Conservation (phyloP, 2,888 invertebrate species). For the Belgica antarctica region DNA sequence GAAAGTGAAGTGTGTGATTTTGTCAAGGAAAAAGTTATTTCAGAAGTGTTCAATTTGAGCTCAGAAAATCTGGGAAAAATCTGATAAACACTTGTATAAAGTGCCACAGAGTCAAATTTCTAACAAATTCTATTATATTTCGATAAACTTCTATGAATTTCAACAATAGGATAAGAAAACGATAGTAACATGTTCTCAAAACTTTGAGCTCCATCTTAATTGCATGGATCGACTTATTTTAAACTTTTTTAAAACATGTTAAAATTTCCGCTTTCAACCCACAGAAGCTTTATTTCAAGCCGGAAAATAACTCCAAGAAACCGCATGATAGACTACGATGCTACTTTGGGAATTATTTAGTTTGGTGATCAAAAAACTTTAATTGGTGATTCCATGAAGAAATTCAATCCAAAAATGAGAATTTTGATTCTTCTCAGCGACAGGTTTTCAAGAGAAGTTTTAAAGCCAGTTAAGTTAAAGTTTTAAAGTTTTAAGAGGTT, state of each 20-base stretch:
- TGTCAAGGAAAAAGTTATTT: conserved; percentile 1
- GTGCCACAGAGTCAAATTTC: no score
- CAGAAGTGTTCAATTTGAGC: neutral
- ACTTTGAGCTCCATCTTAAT: neutral
- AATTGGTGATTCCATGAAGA: neutral
- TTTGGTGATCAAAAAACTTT: neutral
- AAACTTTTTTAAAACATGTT: neutral
- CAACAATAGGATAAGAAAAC: conserved; percentile 23
- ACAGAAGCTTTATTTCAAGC: neutral
- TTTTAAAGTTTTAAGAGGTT: neutral
- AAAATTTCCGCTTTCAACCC: neutral
- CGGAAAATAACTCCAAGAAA: neutral
- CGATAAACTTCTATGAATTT: neutral
- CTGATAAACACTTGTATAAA: no score
- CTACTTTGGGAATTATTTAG: neutral
- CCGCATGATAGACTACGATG: conserved; percentile 24
- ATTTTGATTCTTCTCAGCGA: neutral
- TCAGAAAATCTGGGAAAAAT: neutral
- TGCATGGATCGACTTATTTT: neutral
- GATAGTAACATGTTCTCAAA: neutral
- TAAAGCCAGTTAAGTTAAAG: neutral
- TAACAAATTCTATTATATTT: no score
- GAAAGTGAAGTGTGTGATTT: neutral
- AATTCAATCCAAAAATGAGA: conserved; percentile 10
- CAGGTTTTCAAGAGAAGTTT: neutral